These are phyloP conservation scores for Scotopteryx bipunctaria DNA, from an alignment of 2,888 invertebrate genomes.

Conservation along the genomic window DNA sequence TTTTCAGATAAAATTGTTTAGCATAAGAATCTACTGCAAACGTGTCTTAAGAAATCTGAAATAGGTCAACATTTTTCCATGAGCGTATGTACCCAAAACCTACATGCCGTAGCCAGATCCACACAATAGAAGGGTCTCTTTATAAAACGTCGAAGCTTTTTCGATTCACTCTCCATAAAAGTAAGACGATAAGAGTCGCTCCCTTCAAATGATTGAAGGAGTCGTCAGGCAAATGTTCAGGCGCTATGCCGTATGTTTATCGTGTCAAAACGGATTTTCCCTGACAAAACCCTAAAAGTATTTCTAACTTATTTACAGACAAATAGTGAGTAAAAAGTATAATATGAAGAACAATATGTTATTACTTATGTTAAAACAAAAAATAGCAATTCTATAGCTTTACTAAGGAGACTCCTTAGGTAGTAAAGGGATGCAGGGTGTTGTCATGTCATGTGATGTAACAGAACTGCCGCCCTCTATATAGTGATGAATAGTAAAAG, in stretches of 20 bases:
- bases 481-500: too few species aligned
- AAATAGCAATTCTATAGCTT: too few species aligned
- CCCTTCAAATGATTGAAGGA: slow-evolving; percentile 72
- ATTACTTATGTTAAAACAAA: too few species aligned
- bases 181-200: slow-evolving; percentile 77
- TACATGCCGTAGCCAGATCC: slow-evolving; percentile 67
- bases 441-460: too few species aligned
- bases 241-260: slow-evolving; percentile 57
- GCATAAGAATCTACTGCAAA: slow-evolving; percentile 39
- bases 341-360: too few species aligned
- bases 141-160: slow-evolving; percentile 70
- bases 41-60: slow-evolving; percentile 14
- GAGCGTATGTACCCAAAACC: slow-evolving; percentile 49
- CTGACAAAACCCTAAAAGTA: slow-evolving; percentile 59
- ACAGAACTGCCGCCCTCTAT: background rate
- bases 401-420: too few species aligned
- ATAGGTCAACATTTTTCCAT: slow-evolving; percentile 28
- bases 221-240: slow-evolving; percentile 64
- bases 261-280: slow-evolving; percentile 62
- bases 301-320: slow-evolving; percentile 50
- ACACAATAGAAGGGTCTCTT: slow-evolving; percentile 75
- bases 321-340: too few species aligned
- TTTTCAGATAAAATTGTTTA: too few species aligned
- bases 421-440: too few species aligned
- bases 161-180: slow-evolving; percentile 77